Base-by-base conservation (phyloP, 2,113 vertebrate species). In the Bufo bufo region DNA sequence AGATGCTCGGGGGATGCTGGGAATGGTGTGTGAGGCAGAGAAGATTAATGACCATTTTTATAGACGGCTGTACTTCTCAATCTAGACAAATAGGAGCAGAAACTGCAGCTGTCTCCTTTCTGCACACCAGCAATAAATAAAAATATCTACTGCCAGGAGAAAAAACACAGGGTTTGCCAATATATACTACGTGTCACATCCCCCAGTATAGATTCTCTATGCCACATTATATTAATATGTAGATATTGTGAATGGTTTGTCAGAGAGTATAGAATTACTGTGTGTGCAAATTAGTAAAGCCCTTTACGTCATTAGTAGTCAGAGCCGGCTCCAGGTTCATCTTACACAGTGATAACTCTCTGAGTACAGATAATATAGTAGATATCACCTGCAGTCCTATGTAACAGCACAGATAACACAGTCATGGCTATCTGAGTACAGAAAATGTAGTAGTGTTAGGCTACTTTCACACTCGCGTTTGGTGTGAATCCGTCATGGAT, bases 1-100 rank as follows among this genome's bases (percentile, higher is more conserved):
- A 72, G 52, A 23, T 3, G 16, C 69, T 17, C 6, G 16, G 71
- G 56, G 87, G 63, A 74, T 43, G 80, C 80, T 19, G 69, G 43
- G 69, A 47, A 47, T 61, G 54, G 43, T 63, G 47, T 66, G 65
- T 43, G n/a, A 54, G 80, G 33, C 16, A 6, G n/a, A 56, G 66
- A 75, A 88, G 87, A 88, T 88, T 88, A 84, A 88, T 88, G 87
- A 47, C 16, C 80, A 54, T 77, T 88, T 88, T 88, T 88, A 88
- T 88, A 88, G 87, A 88, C 77, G 87, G 63, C 71, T 83, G 20
- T 77, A 83, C 56, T 83, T 88, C 80, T 77, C 87, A 83, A 74
- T 82, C 79, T 17, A 82, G 78, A 82, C 71, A 83, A 88, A 88
- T 88, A 83, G 56, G 71, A 88, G 49, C 69, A 52, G 71, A 88